These are phyloP conservation scores for Aphaenogaster rudis DNA, from an alignment of 1,140 invertebrate species.

Conservation along the genomic window DNA sequence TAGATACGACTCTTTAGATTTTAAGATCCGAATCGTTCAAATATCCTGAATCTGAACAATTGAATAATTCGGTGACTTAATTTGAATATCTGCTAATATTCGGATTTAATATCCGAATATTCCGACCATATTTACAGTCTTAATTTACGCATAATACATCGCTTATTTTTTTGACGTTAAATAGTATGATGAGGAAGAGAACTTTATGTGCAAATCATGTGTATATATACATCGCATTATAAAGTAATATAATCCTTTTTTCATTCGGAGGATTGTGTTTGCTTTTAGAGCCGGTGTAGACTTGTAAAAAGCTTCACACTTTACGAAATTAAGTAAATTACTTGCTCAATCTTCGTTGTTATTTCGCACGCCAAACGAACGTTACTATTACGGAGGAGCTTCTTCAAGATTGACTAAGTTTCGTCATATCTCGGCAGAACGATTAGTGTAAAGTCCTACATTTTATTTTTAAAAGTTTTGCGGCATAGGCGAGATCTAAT, in stretches of 20 bases:
- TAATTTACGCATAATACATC: conserved; percentile 7
- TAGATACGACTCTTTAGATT: background rate
- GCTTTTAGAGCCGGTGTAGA: background rate
- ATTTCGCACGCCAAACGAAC: background rate
- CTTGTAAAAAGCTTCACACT: background rate
- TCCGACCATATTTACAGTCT: background rate
- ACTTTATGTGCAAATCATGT: background rate
- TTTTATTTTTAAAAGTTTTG: conserved; percentile 4
- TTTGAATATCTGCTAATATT: background rate
- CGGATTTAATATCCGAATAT: background rate
- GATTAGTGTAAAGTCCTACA: background rate
- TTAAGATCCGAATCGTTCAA: background rate
- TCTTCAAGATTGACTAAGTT: background rate
- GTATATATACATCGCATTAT: conserved; percentile 3
- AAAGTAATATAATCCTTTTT: conserved; percentile 8
- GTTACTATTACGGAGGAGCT: background rate
- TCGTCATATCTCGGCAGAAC: background rate
- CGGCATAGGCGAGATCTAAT: background rate
- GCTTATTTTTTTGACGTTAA: conserved; percentile 18
- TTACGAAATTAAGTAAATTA: background rate
- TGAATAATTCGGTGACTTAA: background rate
- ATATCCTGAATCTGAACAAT: background rate
- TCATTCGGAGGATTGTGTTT: background rate
- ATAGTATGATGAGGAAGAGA: background rate
- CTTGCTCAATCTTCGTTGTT: conserved; percentile 34